Evolutionary conservation across 1,140 invertebrate genomes (phyloP), one percentile per base, ranked within the genome.

Genomic region (Drosophila erecta): DNA sequence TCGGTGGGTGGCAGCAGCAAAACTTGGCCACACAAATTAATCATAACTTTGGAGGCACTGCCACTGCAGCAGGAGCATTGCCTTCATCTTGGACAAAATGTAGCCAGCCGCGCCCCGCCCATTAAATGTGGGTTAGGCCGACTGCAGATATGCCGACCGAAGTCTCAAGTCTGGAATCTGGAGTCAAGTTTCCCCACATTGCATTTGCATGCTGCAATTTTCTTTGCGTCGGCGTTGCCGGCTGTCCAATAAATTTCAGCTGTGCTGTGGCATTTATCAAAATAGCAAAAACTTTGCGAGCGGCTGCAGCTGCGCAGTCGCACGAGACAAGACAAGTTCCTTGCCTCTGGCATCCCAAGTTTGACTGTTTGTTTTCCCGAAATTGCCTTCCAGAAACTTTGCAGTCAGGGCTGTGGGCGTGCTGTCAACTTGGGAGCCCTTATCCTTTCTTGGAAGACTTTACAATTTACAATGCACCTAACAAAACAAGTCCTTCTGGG

Each of bases 1-100:
- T 84, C 55, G 79, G 75, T 64, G 81, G 78, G 73, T 59, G 54
- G 75, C 14, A 40, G 49, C 47, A 51, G 66, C 71, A 74, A 87
- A 87, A 87, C 79, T 87, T 87, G 79, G 70, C 59, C 62, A 66
- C 75, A 79, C 84, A 87, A 87, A 87, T 87, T 87, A 87, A 87
- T 87, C 83, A 87, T 87, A 87, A 87, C 84, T 87, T 87, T 87
- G 79, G 61, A 70, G 78, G 72, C 70, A 65, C 71, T 60, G 55
- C 73, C 64, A 50, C 73, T 76, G 71, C 54, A 59, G 53, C 61
- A 56, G 50, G 22, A 50, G 41, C 60, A 70, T 20, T 75, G 70
- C 71, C 58, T 75, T 75, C 61, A 55, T 75, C 50, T 75, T 65
- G 41, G 53, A 44, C 57, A 58, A 65, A 57, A 79, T 78, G 62